These are phyloP conservation scores for Dasypolia templi DNA, from an alignment of 2,888 invertebrate genomes.

Conservation along the genomic window DNA sequence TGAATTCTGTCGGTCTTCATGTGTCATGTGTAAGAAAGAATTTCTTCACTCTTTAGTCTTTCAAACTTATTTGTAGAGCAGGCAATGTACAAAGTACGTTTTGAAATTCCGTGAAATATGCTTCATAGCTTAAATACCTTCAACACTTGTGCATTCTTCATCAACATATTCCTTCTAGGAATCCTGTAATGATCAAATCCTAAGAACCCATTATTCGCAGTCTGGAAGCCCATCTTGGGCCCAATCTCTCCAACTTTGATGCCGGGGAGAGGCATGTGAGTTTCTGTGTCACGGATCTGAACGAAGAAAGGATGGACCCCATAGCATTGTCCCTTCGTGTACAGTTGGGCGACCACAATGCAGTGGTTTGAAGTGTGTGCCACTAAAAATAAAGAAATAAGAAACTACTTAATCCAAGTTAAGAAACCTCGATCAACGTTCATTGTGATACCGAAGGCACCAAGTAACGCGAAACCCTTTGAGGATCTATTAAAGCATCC, in stretches of 20 bases:
- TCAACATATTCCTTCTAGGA: constrained; percentile 96
- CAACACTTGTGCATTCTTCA: constrained; percentile 96
- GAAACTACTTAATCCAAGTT: not conserved
- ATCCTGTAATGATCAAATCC: constrained; percentile 95
- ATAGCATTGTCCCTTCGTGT: constrained; percentile 93
- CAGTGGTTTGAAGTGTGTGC: constrained; percentile 97
- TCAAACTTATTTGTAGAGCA: not conserved
- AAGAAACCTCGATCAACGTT: not conserved
- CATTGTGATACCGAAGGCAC: too few relatives aligned
- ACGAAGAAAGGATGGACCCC: constrained; percentile 98
- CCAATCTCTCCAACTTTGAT: constrained; percentile 98
- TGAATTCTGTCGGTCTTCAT: not conserved
- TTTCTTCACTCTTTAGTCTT: not conserved
- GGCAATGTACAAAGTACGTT: not conserved
- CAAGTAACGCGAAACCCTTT: too few relatives aligned
- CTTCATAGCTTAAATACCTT: constrained; percentile 75
- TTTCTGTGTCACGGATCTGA: constrained; percentile 95
- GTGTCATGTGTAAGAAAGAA: not conserved
- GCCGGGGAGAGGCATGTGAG: constrained; percentile 95
- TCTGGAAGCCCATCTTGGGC: constrained; percentile 96
- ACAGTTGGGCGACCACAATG: constrained; percentile 96
- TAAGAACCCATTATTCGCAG: constrained; percentile 97
- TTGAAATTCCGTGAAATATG: not conserved
- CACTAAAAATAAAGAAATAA: constrained; percentile 90
- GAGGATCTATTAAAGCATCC: too few relatives aligned